These are phyloP conservation scores for Picus viridis DNA, from an alignment of 2,797 vertebrate species.

Conservation along the genomic window DNA sequence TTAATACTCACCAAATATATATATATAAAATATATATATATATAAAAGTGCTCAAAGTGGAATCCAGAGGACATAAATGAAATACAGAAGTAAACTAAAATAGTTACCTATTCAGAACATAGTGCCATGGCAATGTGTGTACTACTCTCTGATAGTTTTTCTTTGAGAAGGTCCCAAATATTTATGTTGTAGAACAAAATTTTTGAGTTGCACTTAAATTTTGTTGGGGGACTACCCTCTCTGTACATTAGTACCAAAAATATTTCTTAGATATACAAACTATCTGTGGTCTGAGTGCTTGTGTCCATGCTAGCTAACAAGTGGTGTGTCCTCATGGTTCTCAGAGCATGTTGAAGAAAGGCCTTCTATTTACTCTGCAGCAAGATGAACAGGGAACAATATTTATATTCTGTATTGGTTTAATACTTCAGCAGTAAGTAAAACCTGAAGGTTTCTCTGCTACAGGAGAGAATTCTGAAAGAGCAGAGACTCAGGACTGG, in stretches of 20 bases:
- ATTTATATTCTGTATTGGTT: not conserved
- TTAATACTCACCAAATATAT: not conserved
- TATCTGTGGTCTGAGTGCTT: not conserved
- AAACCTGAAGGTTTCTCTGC: not conserved
- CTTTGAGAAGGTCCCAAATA: not conserved
- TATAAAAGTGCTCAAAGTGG: not conserved
- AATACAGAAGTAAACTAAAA: not conserved
- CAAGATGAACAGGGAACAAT: rapidly evolving
- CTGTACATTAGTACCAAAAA: not conserved
- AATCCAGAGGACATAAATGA: not conserved
- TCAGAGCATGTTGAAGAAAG: rapidly evolving
- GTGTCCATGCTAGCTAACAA: not conserved
- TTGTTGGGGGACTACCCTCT: not conserved
- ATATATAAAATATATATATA: too few relatives aligned
- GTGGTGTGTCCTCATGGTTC: rapidly evolving
- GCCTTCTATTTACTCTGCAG: not conserved
- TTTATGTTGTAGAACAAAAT: not conserved
- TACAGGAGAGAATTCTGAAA: not conserved
- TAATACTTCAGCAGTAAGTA: not conserved
- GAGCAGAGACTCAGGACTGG: not conserved
- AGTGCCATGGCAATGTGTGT: not conserved
- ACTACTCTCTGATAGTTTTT: not conserved
- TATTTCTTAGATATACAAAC: not conserved
- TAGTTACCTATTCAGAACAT: not conserved
- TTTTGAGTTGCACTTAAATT: not conserved